Evolutionary conservation across 37 sponge, comb jelly and placozoan species (phyloP), one percentile per base, ranked within the genome.

Genomic region (Trichoplax adhaerens): DNA sequence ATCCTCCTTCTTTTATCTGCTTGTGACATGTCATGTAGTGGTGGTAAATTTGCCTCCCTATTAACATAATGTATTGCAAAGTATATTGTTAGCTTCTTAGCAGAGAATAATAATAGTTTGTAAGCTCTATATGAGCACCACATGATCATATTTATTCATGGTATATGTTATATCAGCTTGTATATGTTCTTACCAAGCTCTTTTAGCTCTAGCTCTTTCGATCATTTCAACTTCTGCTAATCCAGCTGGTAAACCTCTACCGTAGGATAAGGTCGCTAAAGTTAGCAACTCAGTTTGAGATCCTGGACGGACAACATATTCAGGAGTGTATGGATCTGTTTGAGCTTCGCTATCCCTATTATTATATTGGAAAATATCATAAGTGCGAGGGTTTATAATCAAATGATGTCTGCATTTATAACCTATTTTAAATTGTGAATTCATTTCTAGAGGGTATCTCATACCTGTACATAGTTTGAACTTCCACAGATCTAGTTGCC

Each of bases 201-300:
- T 78, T 79, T 95, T 95, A 8, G 80, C 86, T 57, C 96, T 76
- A 3, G 96, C 96, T 72, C 96, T 66, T 72, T 95, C 96, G 50
- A 95, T 90, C 91, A 95, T 90, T 79, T 90, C 96, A 55, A 95
- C 88, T 81, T 95, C 91, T 2, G 96, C 86, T 73, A 95, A 78
- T 6, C 96, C 91, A 74, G 92, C 96, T 48, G 96, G 96, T 0
- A 95, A 83, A 0, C 96, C 96, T 72, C 68, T 84, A 77, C 81
- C 81, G 67, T 84, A 90, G 70, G 85, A 86, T 55, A 95, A 80
- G 7, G 84, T 71, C 47, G 96, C 86, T 29, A 95, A 72, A 7
- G 96, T 83, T 56, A 95, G 83, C 5, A 95, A 76, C 72, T 95
- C 96, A 2, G 96, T 91, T 70, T 84, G 81, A 60, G 91, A 75